Conservation (phyloP, 2,888 invertebrate genomes). For the Pogonocherus hispidulus region DNA sequence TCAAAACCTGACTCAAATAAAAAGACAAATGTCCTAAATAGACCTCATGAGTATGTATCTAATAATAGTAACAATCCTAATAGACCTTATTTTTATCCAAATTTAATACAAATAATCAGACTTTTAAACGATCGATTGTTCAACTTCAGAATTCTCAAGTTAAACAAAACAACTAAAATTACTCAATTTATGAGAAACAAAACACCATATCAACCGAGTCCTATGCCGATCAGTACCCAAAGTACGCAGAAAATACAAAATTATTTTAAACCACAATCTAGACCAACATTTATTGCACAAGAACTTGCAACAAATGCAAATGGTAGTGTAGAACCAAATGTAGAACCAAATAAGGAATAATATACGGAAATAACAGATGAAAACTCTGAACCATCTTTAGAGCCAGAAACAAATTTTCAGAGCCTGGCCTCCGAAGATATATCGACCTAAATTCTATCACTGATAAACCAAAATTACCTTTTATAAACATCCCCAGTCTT, state of each 20-base stretch:
- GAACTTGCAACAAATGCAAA: too few relatives aligned
- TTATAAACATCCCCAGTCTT: conserved; percentile 24
- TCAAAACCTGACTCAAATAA: not conserved
- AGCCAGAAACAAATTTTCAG: not conserved
- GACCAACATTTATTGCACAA: not conserved
- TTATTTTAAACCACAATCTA: not conserved
- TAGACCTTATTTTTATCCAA: too few relatives aligned
- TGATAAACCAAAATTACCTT: conserved; percentile 44
- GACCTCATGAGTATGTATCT: too few relatives aligned
- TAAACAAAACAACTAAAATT: not conserved
- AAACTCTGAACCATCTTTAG: too few relatives aligned
- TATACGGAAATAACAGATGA: too few relatives aligned
- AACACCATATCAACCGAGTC: not conserved
- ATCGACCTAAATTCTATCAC: not conserved
- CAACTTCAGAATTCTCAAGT: not conserved
- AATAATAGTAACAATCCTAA: not conserved
- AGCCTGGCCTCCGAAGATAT: not conserved
- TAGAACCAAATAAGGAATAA: too few relatives aligned
- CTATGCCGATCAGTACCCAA: not conserved
- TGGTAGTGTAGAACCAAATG: not conserved
- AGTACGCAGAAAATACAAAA: not conserved
- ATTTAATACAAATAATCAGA: too few relatives aligned
- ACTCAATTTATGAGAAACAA: not conserved
- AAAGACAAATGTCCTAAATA: not conserved
- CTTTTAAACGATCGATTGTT: too few relatives aligned